Percentiles rank a stretch among this genome's conserved stretches.
phyloP scores from a whole-genome alignment of 2,888 invertebrate species.

The Apamea anceps region DNA sequence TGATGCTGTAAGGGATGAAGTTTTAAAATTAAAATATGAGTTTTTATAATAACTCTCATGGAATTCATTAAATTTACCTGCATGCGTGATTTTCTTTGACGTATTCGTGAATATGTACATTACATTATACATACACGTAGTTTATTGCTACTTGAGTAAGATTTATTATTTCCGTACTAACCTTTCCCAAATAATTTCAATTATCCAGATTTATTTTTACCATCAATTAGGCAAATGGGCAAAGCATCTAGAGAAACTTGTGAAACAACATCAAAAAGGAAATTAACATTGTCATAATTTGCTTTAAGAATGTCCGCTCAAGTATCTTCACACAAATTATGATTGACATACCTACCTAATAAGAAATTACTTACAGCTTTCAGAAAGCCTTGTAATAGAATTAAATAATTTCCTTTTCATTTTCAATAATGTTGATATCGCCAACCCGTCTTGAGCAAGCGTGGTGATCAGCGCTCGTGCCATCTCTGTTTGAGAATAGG shows the following conservation, averaged over 20 bases:
- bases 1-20: neutral
- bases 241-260: neutral
- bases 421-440: neutral
- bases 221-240: neutral
- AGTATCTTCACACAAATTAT: conserved; percentile 19
- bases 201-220: neutral
- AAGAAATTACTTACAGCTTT: conserved; percentile 17
- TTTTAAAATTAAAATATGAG: neutral
- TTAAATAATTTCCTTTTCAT: conserved; percentile 25
- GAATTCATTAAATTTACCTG: neutral
- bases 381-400: conserved; percentile 14
- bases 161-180: neutral
- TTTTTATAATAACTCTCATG: conserved; percentile 5
- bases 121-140: neutral
- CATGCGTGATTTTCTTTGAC: neutral
- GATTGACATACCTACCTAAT: conserved; percentile 30
- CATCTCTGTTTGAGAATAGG: neutral
- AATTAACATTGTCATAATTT: conserved; percentile 13
- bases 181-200: neutral
- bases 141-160: too few relatives aligned
- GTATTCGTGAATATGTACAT: too few relatives aligned
- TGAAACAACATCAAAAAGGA: neutral
- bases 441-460: neutral
- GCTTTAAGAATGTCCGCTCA: neutral
- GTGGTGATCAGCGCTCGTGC: neutral